Base-by-base conservation (phyloP, 2,797 vertebrate genomes). In the Acanthurus tractus region DNA sequence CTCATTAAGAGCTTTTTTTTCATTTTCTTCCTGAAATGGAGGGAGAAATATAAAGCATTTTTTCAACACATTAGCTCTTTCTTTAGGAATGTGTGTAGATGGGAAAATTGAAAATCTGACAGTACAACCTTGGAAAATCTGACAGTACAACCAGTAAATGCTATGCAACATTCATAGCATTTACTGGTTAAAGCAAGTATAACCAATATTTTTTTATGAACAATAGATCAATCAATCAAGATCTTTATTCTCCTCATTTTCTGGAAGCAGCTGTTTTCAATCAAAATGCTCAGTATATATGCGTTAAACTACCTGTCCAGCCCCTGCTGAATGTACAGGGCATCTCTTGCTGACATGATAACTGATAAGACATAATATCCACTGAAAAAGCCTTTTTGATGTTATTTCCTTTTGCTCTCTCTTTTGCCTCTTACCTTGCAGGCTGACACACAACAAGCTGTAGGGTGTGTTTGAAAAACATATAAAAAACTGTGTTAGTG, bases 1-100 rank as follows among this genome's bases (percentile, higher is more conserved):
- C 40, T 57, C 72, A 76, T 55, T 25, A 54, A 66, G 70, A 45
- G 64, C 52, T 67, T 70, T 52, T 78, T 67, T 74, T 69, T 69
- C 57, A 23, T 48, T 54, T 58, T 58, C n/a, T 69, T 20, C n/a
- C 55, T 13, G 3, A 48, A 23, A 58, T 12, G 15, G 8, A 68
- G 4, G 9, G 4, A 45, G 3, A 56, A 23, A 69, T 38, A 56
- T 29, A 18, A 11, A 29, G 15, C 20, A 12, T 22, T 22, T 44
- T 61, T 29, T 34, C 11, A 49, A 25, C 5, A 53, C 17, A 22
- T 45, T 17, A 45, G 17, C 8, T n/a, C 12, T 22, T 15, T 34
- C 18, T 25, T 49, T 40, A 49, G 8, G 8, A 20, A 62, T n/a
- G 11, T 70, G 22, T 7, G 1, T 22, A 13, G n/a, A 18, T 11